Evolutionary conservation across 2,797 vertebrate species (phyloP), one percentile per base, ranked within the genome.

Genomic region (Coregonus ussuriensis): DNA sequence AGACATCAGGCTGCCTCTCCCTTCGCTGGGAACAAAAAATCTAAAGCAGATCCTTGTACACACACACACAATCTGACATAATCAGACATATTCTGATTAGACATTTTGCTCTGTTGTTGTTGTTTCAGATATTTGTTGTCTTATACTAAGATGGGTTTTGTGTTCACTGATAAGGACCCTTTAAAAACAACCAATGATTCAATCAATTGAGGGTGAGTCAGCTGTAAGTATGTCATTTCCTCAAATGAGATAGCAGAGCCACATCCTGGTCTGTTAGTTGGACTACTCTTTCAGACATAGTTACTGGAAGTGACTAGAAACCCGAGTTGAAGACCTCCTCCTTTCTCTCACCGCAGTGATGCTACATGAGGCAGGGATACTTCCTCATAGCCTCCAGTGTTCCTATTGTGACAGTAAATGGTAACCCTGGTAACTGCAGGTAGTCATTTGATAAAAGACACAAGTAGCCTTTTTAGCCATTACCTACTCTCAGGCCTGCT

Each of bases 241-340:
- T 54, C 21, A 16, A 53, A 72, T 25, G 21, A 65, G 41, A 71
- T 56, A 54, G 62, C 54, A n/a, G 52, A 29, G 52, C 59, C 37
- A 70, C 68, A 70, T 70, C 63, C 62, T 21, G 16, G 18, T 75
- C 21, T 65, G 56, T 35, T 75, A 63, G 77, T 59, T 72, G 76
- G 77, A 78, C 82, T 70, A 41, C 86, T 47, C 9, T 47, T 47
- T 47, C 9, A 47, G 41, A 47, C 11, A 47, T 87, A 85, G 85
- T 68, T n/a, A 59, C n/a, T 59, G 18, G 56, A 21, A 21, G n/a
- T 59, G 56, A 59, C n/a, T 59, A 63, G 21, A 63, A 63, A 63
- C 21, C 59, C 5, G 21, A 63, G 59, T 25, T 21, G 59, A 21
- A 21, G 56, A 18, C 18, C n/a, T 21, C 56, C 41, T 47, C 56